Evolutionary conservation across 1,140 invertebrate species (phyloP).

Genomic region (Trachymyrmex cornetzi): DNA sequence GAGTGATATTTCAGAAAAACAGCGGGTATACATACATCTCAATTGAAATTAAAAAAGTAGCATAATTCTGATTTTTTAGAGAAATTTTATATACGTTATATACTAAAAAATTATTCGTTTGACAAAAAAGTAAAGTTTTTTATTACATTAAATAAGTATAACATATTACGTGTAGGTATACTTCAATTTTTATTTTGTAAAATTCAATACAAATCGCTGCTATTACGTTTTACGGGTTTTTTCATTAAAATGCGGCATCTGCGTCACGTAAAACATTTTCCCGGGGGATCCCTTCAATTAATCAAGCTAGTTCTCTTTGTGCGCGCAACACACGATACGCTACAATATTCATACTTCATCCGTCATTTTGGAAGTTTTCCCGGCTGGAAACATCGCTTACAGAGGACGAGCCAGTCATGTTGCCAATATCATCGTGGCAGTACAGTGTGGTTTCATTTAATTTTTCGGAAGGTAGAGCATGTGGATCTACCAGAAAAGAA

Average conservation of each 20-base stretch:
- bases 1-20: not conserved
- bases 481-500: not conserved
- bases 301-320: slow-evolving; percentile 51
- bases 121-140: not conserved
- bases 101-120: not conserved
- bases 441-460: slow-evolving; percentile 25
- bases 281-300: slow-evolving; percentile 45
- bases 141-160: not conserved
- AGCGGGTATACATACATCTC: not conserved
- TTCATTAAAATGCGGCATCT: slow-evolving; percentile 36
- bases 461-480: slow-evolving; percentile 17
- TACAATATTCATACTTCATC: slow-evolving; percentile 61
- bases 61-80: not conserved
- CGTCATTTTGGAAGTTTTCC: slow-evolving; percentile 55
- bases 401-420: slow-evolving; percentile 42
- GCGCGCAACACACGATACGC: slow-evolving; percentile 17
- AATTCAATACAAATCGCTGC: slow-evolving; percentile 5
- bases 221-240: slow-evolving; percentile 23
- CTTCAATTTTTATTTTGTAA: not conserved
- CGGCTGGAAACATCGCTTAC: slow-evolving; percentile 13
- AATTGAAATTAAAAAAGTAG: slow-evolving; percentile 1
- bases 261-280: slow-evolving; percentile 55
- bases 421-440: slow-evolving; percentile 51
- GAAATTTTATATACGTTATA: not conserved
- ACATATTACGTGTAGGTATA: not conserved